A percentile compares a stretch with the other conserved stretches of the same genome.
Evolutionary conservation across 2,113 vertebrate genomes (phyloP).

Genomic region (Albula glossodonta): DNA sequence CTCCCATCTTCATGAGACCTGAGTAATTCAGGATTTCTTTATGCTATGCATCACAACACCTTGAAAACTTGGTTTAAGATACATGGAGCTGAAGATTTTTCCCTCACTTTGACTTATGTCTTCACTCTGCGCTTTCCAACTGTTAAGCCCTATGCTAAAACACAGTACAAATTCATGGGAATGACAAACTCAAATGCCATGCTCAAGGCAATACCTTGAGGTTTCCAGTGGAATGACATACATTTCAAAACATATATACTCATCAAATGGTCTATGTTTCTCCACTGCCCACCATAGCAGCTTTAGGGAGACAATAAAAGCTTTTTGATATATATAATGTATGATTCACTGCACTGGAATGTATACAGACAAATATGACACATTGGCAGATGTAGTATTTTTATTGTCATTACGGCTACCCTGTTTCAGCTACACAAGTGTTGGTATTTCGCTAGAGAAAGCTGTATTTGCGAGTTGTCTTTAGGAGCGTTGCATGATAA

Average conservation of each 20-base stretch:
- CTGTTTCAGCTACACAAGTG: too few species aligned
- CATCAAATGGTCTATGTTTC: not conserved
- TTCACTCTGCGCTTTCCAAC: too few species aligned
- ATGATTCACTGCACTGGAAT: not conserved
- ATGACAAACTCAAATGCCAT: not conserved
- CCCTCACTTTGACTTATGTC: too few species aligned
- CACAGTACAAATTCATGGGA: not conserved
- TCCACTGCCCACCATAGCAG: not conserved
- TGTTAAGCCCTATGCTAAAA: too few species aligned
- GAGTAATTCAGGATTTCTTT: too few species aligned
- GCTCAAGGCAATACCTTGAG: not conserved
- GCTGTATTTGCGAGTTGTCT: not conserved
- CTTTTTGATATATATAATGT: not conserved
- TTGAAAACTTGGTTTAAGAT: too few species aligned
- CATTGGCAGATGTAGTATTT: not conserved
- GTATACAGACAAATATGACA: not conserved
- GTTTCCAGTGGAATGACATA: not conserved
- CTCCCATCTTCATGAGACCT: too few species aligned
- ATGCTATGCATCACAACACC: too few species aligned
- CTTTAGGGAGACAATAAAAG: not conserved
- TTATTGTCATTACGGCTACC: not conserved
- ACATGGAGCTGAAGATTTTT: too few species aligned
- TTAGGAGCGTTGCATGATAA: too few species aligned
- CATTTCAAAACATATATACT: not conserved
- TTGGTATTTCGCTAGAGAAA: not conserved